Base-by-base conservation (phyloP, 2,113 vertebrate species). In the Tragulus kanchil region DNA sequence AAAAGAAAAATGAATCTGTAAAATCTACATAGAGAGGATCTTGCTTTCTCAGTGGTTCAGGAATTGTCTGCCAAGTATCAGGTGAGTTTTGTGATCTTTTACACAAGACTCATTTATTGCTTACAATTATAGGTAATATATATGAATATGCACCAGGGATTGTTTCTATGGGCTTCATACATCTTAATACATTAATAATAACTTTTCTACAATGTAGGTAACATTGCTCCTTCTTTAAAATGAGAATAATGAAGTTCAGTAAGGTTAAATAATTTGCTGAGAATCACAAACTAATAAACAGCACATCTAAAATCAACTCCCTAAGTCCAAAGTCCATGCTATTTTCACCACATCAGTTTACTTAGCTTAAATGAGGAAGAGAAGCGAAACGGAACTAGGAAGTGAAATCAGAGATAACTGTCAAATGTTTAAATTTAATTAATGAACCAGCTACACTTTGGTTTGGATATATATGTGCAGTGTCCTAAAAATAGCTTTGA, bases 311-410 rank as follows among this genome's bases (percentile, higher is more conserved):
- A 65, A 96, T 95, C 95, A 83, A 91, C 90, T 64, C 58, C 56
- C 75, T 15, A 23, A 91, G 67, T 86, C 58, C 93, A 93, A 91
- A 96, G 89, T 91, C 78, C 19, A 61, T 61, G 79, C 28, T 86
- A 59, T 85, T 94, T 85, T 82, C 61, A 85, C 50, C 9, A 21
- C 87, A 77, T 95, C 82, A 52, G 48, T 54, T 96, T 93, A 62
- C 71, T 95, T 64, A 52, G 65, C 54, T 94, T 93, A 90, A 82
- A 93, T 81, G 52, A 95, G 77, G 75, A 93, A 94, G 82, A 92
- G 50, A 91, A 96, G 83, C 62, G 90, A 93, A 96, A 96, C 77
- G 85, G 86, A 95, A 91, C 50, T 87, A 94, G 93, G 61, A 97
- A 96, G 91, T 92, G 59, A 96, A 97, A 96, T 65, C 62, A 92